Conservation (phyloP, 2,113 vertebrate genomes). For the Axis porcinus region DNA sequence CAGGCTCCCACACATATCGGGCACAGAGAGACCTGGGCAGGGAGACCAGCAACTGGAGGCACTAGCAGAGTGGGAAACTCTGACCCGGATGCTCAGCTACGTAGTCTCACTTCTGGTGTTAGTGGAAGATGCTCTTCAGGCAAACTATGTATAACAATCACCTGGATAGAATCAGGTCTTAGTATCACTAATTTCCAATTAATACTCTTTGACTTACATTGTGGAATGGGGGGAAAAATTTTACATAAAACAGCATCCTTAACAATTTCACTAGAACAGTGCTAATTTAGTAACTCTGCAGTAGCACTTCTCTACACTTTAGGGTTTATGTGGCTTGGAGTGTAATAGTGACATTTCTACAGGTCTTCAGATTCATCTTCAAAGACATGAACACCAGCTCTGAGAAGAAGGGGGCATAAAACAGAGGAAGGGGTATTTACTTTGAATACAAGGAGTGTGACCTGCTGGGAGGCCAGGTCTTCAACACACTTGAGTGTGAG, state of each 20-base stretch:
- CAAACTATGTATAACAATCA: not conserved
- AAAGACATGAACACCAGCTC: not conserved
- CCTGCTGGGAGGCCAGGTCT: not conserved
- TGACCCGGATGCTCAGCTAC: too few species aligned
- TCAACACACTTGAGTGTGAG: not conserved
- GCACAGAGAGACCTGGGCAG: too few species aligned
- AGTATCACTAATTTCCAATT: too few species aligned
- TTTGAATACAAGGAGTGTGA: fast-evolving
- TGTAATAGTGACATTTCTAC: not conserved
- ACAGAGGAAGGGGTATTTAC: not conserved
- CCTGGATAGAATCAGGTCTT: too few species aligned
- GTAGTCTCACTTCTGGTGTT: fast-evolving
- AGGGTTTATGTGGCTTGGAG: not conserved
- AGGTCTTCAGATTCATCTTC: not conserved
- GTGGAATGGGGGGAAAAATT: not conserved
- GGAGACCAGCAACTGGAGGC: too few species aligned
- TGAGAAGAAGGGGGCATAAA: too few species aligned
- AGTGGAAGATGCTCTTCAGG: not conserved
- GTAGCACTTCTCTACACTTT: too few species aligned
- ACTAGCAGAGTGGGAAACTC: too few species aligned
- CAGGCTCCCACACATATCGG: too few species aligned
- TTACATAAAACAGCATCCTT: not conserved
- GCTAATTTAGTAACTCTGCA: too few species aligned
- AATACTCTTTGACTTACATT: too few species aligned
- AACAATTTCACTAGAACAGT: not conserved